These are phyloP conservation scores for Pyxicephalus adspersus DNA, from an alignment of 2,113 vertebrate genomes.

Conservation along the genomic window DNA sequence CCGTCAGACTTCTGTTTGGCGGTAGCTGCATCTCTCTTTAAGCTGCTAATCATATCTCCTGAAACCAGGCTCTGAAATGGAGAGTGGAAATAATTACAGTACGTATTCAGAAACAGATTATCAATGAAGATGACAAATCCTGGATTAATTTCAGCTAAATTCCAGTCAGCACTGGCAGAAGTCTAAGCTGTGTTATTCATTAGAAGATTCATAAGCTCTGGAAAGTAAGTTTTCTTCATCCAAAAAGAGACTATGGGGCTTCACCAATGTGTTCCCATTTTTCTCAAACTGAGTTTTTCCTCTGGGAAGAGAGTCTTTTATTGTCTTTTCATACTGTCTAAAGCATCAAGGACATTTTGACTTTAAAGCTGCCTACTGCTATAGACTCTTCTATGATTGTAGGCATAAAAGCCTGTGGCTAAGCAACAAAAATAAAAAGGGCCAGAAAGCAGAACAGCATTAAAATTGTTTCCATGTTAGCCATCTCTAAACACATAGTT, in stretches of 20 bases:
- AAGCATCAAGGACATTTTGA: too few relatives aligned
- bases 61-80: slow-evolving; percentile 17
- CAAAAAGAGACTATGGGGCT: background rate
- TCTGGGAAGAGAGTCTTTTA: too few relatives aligned
- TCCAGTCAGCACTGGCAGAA: background rate
- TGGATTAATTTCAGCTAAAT: slow-evolving; percentile 35
- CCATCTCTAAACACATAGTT: too few relatives aligned
- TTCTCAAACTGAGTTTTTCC: background rate
- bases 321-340: too few relatives aligned
- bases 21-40: background rate
- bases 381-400: too few relatives aligned
- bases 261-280: background rate
- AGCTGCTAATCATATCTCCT: slow-evolving; percentile 45
- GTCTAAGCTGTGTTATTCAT: background rate
- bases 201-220: background rate
- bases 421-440: too few relatives aligned
- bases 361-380: too few relatives aligned
- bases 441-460: too few relatives aligned
- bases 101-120: slow-evolving; percentile 26
- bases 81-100: slow-evolving; percentile 19
- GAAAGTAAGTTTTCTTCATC: background rate
- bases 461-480: too few relatives aligned
- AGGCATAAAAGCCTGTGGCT: too few relatives aligned
- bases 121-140: slow-evolving; percentile 3
- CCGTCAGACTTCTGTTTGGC: background rate